phyloP scores from a whole-genome alignment of 2,888 invertebrate genomes.

The Incurvaria masculella region DNA sequence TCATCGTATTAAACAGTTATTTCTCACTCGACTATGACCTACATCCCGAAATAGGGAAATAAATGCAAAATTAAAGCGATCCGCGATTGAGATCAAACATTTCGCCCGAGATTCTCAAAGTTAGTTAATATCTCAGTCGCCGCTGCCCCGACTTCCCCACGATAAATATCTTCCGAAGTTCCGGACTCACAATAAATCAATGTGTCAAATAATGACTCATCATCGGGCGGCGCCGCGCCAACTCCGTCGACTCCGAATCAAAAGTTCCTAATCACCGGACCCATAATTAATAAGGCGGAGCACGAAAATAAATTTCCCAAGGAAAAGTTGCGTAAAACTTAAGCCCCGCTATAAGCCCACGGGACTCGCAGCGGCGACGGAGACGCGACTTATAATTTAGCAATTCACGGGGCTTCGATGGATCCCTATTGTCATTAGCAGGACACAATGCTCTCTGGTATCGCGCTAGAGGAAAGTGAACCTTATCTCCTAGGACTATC shows the following conservation, averaged over 20 bases:
- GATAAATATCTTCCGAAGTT: neutral
- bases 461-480: too few relatives aligned
- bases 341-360: neutral
- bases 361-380: neutral
- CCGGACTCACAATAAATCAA: constrained; percentile 44
- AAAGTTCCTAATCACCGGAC: neutral
- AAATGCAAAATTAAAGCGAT: too few relatives aligned
- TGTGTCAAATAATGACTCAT: constrained; percentile 52
- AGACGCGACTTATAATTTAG: neutral
- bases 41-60: too few relatives aligned
- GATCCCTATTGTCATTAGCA: neutral
- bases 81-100: too few relatives aligned
- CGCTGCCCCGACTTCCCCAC: too few relatives aligned
- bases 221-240: constrained; percentile 22
- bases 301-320: neutral
- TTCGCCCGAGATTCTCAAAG: too few relatives aligned
- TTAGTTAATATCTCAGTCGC: too few relatives aligned
- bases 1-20: too few relatives aligned
- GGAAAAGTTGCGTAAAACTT: neutral
- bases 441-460: too few relatives aligned
- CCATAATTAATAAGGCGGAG: neutral
- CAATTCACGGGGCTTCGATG: neutral
- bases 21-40: too few relatives aligned
- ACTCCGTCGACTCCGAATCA: neutral
- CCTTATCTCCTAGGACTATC: too few relatives aligned